These are phyloP conservation scores for Acanthosepion esculentum DNA, from an alignment of 2,888 invertebrate genomes.

Conservation along the genomic window DNA sequence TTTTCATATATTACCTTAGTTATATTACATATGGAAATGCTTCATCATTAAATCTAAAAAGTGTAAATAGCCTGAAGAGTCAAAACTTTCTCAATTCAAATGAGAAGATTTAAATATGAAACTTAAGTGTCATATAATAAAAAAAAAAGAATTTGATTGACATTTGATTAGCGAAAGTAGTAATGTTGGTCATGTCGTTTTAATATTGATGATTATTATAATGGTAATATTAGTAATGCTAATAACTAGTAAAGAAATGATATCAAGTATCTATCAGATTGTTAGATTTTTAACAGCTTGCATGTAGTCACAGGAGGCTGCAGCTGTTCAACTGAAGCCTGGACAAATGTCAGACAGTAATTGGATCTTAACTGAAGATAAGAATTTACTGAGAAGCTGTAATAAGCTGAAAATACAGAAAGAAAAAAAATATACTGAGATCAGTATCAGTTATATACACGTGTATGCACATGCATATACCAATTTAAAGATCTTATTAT, in stretches of 20 bases:
- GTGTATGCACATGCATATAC: not conserved
- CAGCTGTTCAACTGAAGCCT: not conserved
- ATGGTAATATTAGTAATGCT: not conserved
- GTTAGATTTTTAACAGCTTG: not conserved
- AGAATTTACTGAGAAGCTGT: constrained; percentile 33
- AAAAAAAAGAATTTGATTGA: not conserved
- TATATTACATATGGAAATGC: not conserved
- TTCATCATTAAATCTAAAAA: not conserved
- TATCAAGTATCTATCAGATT: not conserved
- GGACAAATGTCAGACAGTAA: constrained; percentile 33
- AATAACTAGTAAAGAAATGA: not conserved
- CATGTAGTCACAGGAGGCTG: not conserved
- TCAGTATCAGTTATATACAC: not conserved
- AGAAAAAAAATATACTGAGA: not conserved
- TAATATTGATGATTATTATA: not conserved
- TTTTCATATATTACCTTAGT: too few relatives aligned
- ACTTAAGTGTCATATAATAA: not conserved
- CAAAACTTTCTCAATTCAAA: not conserved
- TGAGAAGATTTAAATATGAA: not conserved
- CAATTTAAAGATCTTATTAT: not conserved
- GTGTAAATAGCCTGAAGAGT: not conserved
- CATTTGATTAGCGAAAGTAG: not conserved
- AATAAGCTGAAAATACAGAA: not conserved
- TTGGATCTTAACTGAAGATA: constrained; percentile 8
- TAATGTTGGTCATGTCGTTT: not conserved